phyloP scores from a whole-genome alignment of 2,888 invertebrate species.

The Hypsopygia costalis region DNA sequence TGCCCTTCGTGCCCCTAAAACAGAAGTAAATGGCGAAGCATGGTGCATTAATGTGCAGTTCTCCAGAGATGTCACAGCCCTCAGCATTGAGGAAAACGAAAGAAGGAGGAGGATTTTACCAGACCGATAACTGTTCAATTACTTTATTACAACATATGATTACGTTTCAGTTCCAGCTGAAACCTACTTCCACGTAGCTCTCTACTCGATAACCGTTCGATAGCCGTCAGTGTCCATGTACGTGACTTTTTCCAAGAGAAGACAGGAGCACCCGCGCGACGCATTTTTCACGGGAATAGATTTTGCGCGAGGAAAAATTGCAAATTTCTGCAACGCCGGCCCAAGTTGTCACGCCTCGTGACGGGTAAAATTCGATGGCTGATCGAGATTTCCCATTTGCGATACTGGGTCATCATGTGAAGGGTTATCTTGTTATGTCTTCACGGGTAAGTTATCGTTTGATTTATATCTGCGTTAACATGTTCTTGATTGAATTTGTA shows the following conservation, averaged over 20 bases:
- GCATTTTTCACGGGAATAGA: constrained; percentile 58
- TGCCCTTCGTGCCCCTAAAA: no score
- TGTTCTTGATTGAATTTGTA: background rate
- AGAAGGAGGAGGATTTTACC: no score
- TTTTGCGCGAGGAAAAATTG: constrained; percentile 46
- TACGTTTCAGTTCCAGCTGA: no score
- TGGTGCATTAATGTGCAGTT: no score
- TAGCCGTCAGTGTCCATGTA: constrained; percentile 52
- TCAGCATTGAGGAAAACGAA: no score
- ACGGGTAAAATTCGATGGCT: constrained; percentile 40
- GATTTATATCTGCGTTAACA: background rate
- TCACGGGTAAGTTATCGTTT: constrained; percentile 15
- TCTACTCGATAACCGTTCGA: constrained; percentile 42
- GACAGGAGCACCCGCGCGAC: constrained; percentile 32
- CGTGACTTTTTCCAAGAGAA: constrained; percentile 55
- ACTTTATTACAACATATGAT: no score
- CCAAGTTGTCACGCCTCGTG: constrained; percentile 37
- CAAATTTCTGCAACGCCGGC: constrained; percentile 34
- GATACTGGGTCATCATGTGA: constrained; percentile 13
- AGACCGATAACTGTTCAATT: no score
- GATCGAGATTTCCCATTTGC: constrained; percentile 40
- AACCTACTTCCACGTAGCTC: constrained; percentile 16
- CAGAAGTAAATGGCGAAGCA: no score
- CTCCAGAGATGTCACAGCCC: no score
- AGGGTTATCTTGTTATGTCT: constrained; percentile 14